phyloP scores from a whole-genome alignment of 2,888 invertebrate genomes.

The Nephrocerus scutellatus region DNA sequence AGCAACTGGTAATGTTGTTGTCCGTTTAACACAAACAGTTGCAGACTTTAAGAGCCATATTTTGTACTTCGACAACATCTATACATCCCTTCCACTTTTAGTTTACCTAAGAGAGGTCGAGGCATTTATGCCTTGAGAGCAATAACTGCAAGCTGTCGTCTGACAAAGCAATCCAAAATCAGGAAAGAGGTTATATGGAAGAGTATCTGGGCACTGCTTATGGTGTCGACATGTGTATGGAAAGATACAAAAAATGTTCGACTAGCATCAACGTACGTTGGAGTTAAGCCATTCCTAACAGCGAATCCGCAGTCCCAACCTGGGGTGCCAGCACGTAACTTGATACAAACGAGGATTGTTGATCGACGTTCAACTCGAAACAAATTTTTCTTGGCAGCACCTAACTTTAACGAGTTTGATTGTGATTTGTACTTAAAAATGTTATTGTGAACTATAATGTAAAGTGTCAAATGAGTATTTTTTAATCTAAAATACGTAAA shows the following conservation, averaged over 20 bases:
- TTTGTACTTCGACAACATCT: constrained; percentile 13
- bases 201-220: constrained; percentile 19
- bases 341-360: too few relatives aligned
- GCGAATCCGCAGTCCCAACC: constrained; percentile 13
- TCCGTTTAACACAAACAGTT: constrained; percentile 11
- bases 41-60: constrained; percentile 14
- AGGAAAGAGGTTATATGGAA: too few relatives aligned
- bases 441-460: too few relatives aligned
- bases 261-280: constrained; percentile 36
- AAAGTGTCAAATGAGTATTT: too few relatives aligned
- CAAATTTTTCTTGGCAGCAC: too few relatives aligned
- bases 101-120: constrained; percentile 10
- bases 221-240: constrained; percentile 26
- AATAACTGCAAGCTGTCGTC: constrained; percentile 14
- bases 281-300: constrained; percentile 25
- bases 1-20: too few relatives aligned
- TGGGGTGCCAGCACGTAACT: too few relatives aligned
- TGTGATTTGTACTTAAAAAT: too few relatives aligned
- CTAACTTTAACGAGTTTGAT: too few relatives aligned
- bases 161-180: too few relatives aligned
- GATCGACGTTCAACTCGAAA: too few relatives aligned
- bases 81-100: constrained; percentile 11
- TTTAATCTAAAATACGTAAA: too few relatives aligned
- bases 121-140: constrained; percentile 19
- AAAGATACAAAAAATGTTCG: constrained; percentile 39